Evolutionary conservation across 1,140 invertebrate genomes (phyloP), one percentile per base, ranked within the genome.

Genomic region (Trialeurodes vaporariorum): DNA sequence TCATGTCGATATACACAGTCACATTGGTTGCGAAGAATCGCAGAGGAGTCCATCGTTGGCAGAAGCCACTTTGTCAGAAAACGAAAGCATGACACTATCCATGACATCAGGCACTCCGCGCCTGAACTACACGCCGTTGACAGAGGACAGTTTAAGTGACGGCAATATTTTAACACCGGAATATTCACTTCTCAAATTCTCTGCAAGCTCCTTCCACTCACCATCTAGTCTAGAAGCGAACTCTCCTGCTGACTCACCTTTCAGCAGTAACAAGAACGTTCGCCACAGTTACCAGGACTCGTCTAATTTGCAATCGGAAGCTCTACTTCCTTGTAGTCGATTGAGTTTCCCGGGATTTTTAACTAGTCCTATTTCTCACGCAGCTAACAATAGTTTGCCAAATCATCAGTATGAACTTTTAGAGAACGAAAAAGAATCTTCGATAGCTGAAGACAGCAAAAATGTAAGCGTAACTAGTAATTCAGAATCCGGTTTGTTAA

Each of bases 61-160:
- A n/a, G 74, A 76, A 59, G 74, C 73, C 2, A 74, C 76, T 12
- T 72, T 74, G 17, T 77, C 76, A 11, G 77, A 78, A 66, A 77
- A 76, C 67, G 76, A 77, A 66, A 76, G 75, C 58, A 72, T 76
- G 59, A 75, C 72, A 24, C 62, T 77, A 62, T 72, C 72, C 2
- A 72, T 76, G 59, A 75, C 72, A 24, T 61, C 76, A 62, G 71
- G 72, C 2, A 75, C 74, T 12, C 67, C 67, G 23, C 60, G 62
- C 1, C 61, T 68, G 1, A 67, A 65, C 27, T 71, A 71, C 65
- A 68, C 66, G 26, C 72, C 70, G 12, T 70, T 72, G 27, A 71
- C 71, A 34, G 70, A 69, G 34, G 71, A 73, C 11, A 72, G 66
- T 49, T 66, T 64, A 24, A 66, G 62, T 22, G 70, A 71, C 27